Evolutionary conservation across 2,888 invertebrate genomes (phyloP).

Genomic region (Lomographa bimaculata): DNA sequence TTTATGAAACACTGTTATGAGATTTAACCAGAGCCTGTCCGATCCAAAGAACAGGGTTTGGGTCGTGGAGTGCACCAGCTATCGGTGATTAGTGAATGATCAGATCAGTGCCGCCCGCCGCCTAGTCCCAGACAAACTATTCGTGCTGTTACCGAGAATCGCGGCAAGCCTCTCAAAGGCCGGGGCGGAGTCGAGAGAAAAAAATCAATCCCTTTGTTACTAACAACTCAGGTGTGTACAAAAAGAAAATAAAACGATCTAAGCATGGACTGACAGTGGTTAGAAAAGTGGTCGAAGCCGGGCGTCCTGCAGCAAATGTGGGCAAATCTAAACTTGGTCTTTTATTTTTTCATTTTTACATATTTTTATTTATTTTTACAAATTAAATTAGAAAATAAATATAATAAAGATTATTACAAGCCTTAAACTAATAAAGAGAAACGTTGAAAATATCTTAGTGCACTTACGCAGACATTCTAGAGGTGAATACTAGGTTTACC

Average conservation of each 20-base stretch:
- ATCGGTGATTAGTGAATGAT: slow-evolving; percentile 64
- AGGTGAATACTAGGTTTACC: too few relatives aligned
- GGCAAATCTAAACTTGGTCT: too few relatives aligned
- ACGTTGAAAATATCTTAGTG: too few relatives aligned
- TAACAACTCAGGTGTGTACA: slow-evolving; percentile 79
- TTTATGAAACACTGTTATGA: too few relatives aligned
- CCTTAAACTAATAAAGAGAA: too few relatives aligned
- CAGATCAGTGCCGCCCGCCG: slow-evolving; percentile 7
- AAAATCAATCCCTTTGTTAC: slow-evolving; percentile 79
- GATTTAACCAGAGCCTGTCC: neutral
- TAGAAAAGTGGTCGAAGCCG: slow-evolving; percentile 56
- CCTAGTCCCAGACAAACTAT: slow-evolving; percentile 1
- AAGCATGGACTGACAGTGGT: slow-evolving; percentile 56
- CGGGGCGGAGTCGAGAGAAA: slow-evolving; percentile 64
- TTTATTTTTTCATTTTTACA: too few relatives aligned
- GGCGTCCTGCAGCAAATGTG: too few relatives aligned
- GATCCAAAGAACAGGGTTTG: slow-evolving; percentile 1
- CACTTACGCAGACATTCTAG: too few relatives aligned
- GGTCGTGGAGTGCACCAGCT: slow-evolving; percentile 27
- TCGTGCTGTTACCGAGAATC: slow-evolving; percentile 66
- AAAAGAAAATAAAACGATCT: slow-evolving; percentile 67
- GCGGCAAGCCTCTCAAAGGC: slow-evolving; percentile 71
- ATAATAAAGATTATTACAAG: too few relatives aligned
- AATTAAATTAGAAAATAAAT: too few relatives aligned
- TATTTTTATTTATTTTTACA: too few relatives aligned